Evolutionary conservation across 2,888 invertebrate species (phyloP).

Genomic region (Epsilonema sp.): DNA sequence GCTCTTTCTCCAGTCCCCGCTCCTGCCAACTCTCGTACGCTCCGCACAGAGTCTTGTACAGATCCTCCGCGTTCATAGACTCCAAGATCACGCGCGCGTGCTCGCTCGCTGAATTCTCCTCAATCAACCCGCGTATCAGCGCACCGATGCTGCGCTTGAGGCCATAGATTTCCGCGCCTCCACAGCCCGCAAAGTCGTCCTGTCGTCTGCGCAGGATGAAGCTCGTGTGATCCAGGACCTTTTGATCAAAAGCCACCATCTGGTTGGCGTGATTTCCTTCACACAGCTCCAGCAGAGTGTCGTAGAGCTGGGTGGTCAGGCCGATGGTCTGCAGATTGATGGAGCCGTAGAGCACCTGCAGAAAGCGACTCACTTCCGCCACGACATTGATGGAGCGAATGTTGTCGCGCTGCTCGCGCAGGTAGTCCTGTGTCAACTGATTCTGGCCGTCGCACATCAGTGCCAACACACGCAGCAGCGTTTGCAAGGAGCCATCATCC

Average conservation of each 20-base stretch:
- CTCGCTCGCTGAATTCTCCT: slow-evolving; percentile 23
- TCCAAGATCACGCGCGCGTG: slow-evolving; percentile 26
- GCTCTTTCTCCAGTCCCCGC: slow-evolving; percentile 20
- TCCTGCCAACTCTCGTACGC: slow-evolving; percentile 20
- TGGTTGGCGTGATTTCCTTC: slow-evolving; percentile 30
- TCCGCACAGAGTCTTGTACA: slow-evolving; percentile 21
- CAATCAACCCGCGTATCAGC: slow-evolving; percentile 24
- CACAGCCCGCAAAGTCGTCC: slow-evolving; percentile 24
- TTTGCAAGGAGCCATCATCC: slow-evolving; percentile 30
- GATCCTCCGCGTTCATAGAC: slow-evolving; percentile 23
- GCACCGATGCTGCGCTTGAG: slow-evolving; percentile 26
- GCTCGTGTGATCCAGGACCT: slow-evolving; percentile 30
- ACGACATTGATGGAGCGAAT: slow-evolving; percentile 31
- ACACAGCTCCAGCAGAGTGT: slow-evolving; percentile 28
- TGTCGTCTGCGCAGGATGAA: slow-evolving; percentile 27
- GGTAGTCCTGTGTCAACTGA: slow-evolving; percentile 27
- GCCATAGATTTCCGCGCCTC: slow-evolving; percentile 17
- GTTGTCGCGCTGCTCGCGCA: slow-evolving; percentile 31
- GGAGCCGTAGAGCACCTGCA: slow-evolving; percentile 26
- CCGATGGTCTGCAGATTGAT: slow-evolving; percentile 25
- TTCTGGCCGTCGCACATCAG: slow-evolving; percentile 32
- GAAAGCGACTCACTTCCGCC: slow-evolving; percentile 27
- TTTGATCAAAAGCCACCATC: slow-evolving; percentile 30
- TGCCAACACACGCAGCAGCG: slow-evolving; percentile 28
- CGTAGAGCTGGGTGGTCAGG: slow-evolving; percentile 27